phyloP scores from a whole-genome alignment of 2,888 invertebrate genomes.

The Lamproptera curius region DNA sequence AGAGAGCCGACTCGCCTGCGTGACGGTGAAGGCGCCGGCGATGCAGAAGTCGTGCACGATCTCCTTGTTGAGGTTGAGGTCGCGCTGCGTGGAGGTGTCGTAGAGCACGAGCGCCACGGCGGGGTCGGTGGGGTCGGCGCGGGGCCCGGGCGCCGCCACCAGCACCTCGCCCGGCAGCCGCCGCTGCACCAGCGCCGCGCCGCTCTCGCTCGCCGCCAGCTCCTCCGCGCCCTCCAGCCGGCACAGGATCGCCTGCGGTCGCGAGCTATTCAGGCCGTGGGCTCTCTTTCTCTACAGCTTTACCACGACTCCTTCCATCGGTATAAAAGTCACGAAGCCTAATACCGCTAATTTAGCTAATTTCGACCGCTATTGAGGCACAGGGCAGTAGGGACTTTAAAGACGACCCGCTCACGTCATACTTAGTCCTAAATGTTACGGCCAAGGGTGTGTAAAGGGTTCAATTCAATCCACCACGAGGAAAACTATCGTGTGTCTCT shows the following conservation, averaged over 20 bases:
- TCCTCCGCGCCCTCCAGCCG: constrained; percentile 85
- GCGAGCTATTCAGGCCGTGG: too few species aligned
- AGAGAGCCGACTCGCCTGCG: constrained; percentile 55
- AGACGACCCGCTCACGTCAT: too few species aligned
- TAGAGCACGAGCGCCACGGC: constrained; percentile 79
- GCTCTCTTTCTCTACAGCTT: too few species aligned
- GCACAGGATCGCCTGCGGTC: constrained; percentile 80
- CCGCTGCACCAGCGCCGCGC: constrained; percentile 65
- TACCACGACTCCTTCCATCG: too few species aligned
- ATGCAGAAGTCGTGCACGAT: constrained; percentile 74
- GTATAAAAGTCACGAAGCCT: too few species aligned
- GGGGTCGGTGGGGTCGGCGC: constrained; percentile 63
- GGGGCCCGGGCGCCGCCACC: constrained; percentile 73
- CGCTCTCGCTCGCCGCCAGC: constrained; percentile 52
- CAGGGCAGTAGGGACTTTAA: too few species aligned
- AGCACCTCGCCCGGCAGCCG: constrained; percentile 60
- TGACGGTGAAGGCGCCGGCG: constrained; percentile 52
- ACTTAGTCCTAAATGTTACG: too few species aligned
- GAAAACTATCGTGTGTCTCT: too few species aligned
- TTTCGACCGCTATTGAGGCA: too few species aligned
- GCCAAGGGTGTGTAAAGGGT: too few species aligned
- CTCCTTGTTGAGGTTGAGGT: constrained; percentile 81
- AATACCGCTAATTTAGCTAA: too few species aligned
- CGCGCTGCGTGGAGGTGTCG: constrained; percentile 81
- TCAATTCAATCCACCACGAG: too few species aligned